Evolutionary conservation across 2,797 vertebrate species (phyloP).

Genomic region (Neosilurus hyrtlii): DNA sequence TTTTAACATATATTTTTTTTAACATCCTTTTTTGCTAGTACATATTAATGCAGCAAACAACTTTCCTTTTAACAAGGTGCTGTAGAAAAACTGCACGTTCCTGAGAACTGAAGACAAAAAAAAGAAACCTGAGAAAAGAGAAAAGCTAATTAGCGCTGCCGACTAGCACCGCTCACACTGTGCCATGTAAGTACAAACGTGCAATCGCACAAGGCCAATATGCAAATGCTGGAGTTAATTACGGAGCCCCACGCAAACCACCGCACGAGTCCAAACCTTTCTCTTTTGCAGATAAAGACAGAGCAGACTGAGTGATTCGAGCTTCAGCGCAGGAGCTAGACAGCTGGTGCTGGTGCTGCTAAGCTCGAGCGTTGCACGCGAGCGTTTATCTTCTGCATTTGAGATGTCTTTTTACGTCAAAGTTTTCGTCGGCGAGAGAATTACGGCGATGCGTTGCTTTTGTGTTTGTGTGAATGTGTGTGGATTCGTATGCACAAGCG

Average conservation of each 20-base stretch:
- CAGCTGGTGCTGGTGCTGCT: background rate
- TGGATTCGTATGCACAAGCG: background rate
- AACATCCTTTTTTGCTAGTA: background rate
- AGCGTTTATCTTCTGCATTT: background rate
- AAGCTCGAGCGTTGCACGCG: background rate
- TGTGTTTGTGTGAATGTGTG: background rate
- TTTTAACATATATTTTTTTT: background rate
- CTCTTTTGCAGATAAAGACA: slow-evolving; percentile 1
- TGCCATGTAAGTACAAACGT: slow-evolving; percentile 40
- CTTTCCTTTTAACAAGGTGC: background rate
- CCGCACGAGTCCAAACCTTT: background rate
- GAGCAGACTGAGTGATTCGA: background rate
- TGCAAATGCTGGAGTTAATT: slow-evolving; percentile 75
- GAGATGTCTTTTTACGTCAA: background rate
- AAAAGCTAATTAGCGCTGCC: slow-evolving; percentile 49
- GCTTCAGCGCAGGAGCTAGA: background rate
- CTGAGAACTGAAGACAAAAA: slow-evolving; percentile 13
- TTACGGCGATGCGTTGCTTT: background rate
- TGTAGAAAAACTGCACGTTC: slow-evolving; percentile 7
- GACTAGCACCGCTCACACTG: slow-evolving; percentile 32
- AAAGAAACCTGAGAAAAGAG: slow-evolving; percentile 40
- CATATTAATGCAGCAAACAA: background rate
- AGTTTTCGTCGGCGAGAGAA: background rate
- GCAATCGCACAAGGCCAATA: slow-evolving; percentile 63
- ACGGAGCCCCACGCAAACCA: slow-evolving; percentile 52